Evolutionary conservation across 1,140 invertebrate species (phyloP).

Genomic region (Plectus sambesii): DNA sequence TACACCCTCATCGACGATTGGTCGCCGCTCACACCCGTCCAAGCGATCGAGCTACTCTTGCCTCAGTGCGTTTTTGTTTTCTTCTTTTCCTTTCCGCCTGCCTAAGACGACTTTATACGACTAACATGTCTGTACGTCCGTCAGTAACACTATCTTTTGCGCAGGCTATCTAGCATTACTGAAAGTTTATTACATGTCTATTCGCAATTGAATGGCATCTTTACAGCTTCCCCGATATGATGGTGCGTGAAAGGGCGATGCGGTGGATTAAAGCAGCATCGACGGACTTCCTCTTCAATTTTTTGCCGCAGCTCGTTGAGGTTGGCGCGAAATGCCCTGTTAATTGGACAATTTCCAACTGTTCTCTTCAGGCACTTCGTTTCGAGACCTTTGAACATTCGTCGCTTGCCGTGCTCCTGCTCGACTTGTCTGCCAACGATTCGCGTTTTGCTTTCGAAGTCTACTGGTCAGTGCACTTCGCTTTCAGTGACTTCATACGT

Average conservation of each 20-base stretch:
- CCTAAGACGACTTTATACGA: conserved; percentile 9
- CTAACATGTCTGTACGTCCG: not conserved
- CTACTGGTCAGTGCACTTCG: conserved; percentile 75
- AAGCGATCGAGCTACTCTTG: conserved; percentile 76
- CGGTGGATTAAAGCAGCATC: conserved; percentile 64
- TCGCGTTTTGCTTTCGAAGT: conserved; percentile 80
- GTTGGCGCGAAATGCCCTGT: conserved; percentile 23
- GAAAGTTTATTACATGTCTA: too few relatives aligned
- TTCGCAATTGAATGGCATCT: conserved; percentile 9
- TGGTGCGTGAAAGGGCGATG: conserved; percentile 70
- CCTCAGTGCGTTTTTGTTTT: conserved; percentile 59
- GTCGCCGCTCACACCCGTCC: conserved; percentile 66
- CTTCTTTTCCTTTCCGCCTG: not conserved
- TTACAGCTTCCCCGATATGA: conserved; percentile 74
- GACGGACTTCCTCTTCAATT: conserved; percentile 76
- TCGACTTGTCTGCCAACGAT: conserved; percentile 69
- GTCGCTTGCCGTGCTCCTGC: conserved; percentile 64
- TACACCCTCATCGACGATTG: conserved; percentile 70
- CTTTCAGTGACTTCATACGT: not conserved
- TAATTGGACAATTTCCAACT: conserved; percentile 1
- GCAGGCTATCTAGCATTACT: too few relatives aligned
- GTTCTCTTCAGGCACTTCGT: conserved; percentile 58
- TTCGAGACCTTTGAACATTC: conserved; percentile 85
- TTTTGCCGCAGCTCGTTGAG: conserved; percentile 82
- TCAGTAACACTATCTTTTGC: conserved; percentile 12